phyloP scores from a whole-genome alignment of 2,113 vertebrate genomes.

The Limnothrissa miodon region DNA sequence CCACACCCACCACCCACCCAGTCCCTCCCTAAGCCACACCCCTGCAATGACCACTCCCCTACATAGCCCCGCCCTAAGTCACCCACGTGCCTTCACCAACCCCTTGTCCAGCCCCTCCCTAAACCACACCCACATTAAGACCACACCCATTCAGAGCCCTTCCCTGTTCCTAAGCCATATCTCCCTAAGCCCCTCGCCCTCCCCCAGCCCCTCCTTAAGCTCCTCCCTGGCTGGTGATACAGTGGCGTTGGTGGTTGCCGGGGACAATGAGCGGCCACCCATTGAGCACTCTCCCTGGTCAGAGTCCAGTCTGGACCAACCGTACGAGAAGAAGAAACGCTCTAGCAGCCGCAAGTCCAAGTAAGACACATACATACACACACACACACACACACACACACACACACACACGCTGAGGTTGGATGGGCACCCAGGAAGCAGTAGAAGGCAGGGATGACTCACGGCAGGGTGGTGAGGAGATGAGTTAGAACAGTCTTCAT shows the following conservation, averaged over 20 bases:
- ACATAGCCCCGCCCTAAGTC: conserved; percentile 29
- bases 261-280: conserved; percentile 70
- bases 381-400: not conserved
- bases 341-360: conserved; percentile 68
- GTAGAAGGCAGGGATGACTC: no score
- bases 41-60: not conserved
- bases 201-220: conserved; percentile 44
- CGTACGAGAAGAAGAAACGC: conserved; percentile 76
- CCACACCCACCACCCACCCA: not conserved
- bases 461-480: no score
- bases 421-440: no score
- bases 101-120: not conserved
- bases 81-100: no score
- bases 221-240: conserved; percentile 51
- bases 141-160: not conserved
- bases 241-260: conserved; percentile 35
- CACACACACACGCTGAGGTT: no score
- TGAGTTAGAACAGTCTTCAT: no score
- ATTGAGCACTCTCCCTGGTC: conserved; percentile 85
- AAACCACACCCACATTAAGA: not conserved
- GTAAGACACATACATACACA: conserved; percentile 53
- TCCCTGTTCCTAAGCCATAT: conserved; percentile 28
- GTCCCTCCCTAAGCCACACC: conserved; percentile 28
- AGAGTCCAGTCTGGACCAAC: conserved; percentile 85
- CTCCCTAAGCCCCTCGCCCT: conserved; percentile 37